These are phyloP conservation scores for Drosophila ogumai DNA, from an alignment of 1,140 invertebrate genomes.

Conservation along the genomic window DNA sequence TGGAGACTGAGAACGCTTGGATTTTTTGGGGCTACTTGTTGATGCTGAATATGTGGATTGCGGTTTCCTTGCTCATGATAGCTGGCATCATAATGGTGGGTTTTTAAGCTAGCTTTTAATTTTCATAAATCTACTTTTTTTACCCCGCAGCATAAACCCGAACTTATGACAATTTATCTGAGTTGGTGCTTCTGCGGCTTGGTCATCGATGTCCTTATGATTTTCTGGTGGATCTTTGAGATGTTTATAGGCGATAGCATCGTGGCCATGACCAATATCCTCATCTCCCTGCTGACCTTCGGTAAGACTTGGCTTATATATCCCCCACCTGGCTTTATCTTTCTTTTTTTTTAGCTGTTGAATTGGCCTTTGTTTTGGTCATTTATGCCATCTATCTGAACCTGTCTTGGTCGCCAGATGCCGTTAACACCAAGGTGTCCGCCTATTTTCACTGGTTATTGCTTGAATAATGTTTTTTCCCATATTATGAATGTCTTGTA, in stretches of 20 bases:
- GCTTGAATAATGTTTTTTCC: slow-evolving; percentile 9
- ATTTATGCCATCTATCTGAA: slow-evolving; percentile 54
- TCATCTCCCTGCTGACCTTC: slow-evolving; percentile 66
- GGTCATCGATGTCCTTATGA: slow-evolving; percentile 46
- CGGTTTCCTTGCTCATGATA: slow-evolving; percentile 55
- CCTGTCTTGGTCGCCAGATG: neutral
- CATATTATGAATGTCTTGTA: neutral
- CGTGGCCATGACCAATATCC: slow-evolving; percentile 66
- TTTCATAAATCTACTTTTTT: neutral
- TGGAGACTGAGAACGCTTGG: slow-evolving; percentile 13
- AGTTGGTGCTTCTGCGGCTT: slow-evolving; percentile 54
- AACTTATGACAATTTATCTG: slow-evolving; percentile 57
- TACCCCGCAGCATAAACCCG: slow-evolving; percentile 39
- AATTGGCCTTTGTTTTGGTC: slow-evolving; percentile 57
- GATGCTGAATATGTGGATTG: slow-evolving; percentile 64
- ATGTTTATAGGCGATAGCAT: slow-evolving; percentile 52
- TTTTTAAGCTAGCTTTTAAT: neutral
- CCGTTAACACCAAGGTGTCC: neutral
- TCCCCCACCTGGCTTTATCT: neutral
- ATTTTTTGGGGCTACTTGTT: slow-evolving; percentile 60
- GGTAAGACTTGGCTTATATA: slow-evolving; percentile 12
- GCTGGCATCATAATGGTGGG: slow-evolving; percentile 57
- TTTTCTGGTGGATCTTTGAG: slow-evolving; percentile 54
- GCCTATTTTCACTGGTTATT: slow-evolving; percentile 4
- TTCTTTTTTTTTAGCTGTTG: slow-evolving; percentile 41